Percentiles rank a stretch among this genome's conserved stretches.
These are phyloP conservation scores for Tenebrosternarchus preto DNA, from an alignment of 2,113 vertebrate genomes.

Conservation along the genomic window DNA sequence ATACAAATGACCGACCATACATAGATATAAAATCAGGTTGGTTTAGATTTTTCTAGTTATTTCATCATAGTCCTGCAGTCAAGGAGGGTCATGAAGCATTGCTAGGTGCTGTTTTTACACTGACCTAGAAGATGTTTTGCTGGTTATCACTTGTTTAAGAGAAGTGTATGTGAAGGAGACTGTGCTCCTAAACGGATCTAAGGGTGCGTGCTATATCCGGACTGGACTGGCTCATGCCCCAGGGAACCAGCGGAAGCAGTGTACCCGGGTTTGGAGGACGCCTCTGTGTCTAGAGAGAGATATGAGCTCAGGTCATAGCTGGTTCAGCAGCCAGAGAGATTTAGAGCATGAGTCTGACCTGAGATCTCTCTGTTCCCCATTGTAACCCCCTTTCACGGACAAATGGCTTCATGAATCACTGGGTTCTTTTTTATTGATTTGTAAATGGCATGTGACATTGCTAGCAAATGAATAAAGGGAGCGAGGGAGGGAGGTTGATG, in stretches of 20 bases:
- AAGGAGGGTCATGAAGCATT: not conserved
- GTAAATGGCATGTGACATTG: slow-evolving; percentile 20
- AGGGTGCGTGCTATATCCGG: not conserved
- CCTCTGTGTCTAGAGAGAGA: slow-evolving; percentile 8
- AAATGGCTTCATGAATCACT: slow-evolving; percentile 33
- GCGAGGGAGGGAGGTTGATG: not conserved
- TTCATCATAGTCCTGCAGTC: not conserved
- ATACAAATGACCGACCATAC: slow-evolving; percentile 1
- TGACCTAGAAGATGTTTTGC: not conserved
- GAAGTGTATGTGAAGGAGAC: not conserved
- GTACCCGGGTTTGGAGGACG: not conserved
- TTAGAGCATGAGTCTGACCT: slow-evolving; percentile 24
- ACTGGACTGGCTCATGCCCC: not conserved
- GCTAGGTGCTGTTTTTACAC: not conserved
- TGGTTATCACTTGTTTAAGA: not conserved
- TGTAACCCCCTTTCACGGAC: slow-evolving; percentile 3
- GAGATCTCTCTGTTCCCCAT: not conserved
- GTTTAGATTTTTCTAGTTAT: not conserved
- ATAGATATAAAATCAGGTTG: not conserved
- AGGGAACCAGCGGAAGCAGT: not conserved
- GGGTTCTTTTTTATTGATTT: slow-evolving; percentile 47
- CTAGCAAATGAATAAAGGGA: not conserved
- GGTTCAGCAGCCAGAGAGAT: slow-evolving; percentile 24
- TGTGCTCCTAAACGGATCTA: not conserved
- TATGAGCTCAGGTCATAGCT: slow-evolving; percentile 36